Conservation (phyloP, 2,797 vertebrate genomes). For the Triplophysa bombifrons region DNA sequence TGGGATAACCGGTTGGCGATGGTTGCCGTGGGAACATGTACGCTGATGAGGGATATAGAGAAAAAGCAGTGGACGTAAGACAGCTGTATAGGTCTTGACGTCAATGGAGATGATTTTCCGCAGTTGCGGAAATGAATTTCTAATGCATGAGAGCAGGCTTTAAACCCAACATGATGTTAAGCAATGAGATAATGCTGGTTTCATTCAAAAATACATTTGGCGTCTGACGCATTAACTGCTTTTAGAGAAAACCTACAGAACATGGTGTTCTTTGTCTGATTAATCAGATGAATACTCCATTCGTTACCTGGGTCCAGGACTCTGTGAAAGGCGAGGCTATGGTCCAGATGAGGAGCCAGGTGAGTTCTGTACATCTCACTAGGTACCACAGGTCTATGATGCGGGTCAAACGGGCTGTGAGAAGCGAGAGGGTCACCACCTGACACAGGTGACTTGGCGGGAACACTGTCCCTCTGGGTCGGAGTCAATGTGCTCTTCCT, state of each 20-base stretch:
- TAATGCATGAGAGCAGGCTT: conserved; percentile 58
- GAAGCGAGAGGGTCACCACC: conserved; percentile 85
- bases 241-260: background rate
- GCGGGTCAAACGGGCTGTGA: conserved; percentile 93
- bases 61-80: conserved; percentile 21
- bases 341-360: conserved; percentile 89
- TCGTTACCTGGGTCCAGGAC: conserved; percentile 89
- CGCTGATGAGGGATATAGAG: conserved; percentile 66
- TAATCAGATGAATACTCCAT: background rate
- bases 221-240: conserved; percentile 28
- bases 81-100: conserved; percentile 53
- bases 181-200: conserved; percentile 35
- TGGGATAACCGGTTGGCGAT: conserved; percentile 93
- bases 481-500: conserved; percentile 92
- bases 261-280: background rate
- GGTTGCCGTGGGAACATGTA: conserved; percentile 97
- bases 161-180: conserved; percentile 45
- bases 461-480: conserved; percentile 89
- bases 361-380: conserved; percentile 90
- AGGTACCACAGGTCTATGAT: conserved; percentile 83
- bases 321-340: conserved; percentile 85
- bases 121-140: conserved; percentile 47
- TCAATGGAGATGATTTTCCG: conserved; percentile 56
- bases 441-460: conserved; percentile 92
- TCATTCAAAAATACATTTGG: conserved; percentile 1